Base-by-base conservation (phyloP, 2,888 invertebrate genomes). In the Smittia aterrima region DNA sequence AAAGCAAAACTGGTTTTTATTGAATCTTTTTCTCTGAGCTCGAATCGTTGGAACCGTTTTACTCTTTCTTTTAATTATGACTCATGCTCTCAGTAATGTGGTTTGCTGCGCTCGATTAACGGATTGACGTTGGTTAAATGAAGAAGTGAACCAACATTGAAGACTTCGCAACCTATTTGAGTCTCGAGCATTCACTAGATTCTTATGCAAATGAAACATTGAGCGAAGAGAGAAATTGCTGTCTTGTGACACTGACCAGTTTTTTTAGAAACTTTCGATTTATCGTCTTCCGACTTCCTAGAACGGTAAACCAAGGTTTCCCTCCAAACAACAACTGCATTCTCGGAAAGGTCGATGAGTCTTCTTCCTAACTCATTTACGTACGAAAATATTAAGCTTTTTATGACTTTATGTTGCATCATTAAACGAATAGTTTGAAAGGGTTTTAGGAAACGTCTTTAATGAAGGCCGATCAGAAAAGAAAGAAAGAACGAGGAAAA, bases 391-490 rank as follows among this genome's bases (percentile, higher is more conserved):
- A 20, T 18, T 58, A 6, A 9, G 18, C 25, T 70, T 70, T 70
- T 70, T 54, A 70, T 70, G 70, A 70, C 53, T 70, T 67, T 64
- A 47, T 70, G 41, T 70, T 54, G 41, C 70, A 70, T 54, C 70
- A 70, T 54, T 70, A 70, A 68, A 68, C 22, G 13, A 47, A 47
- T 13, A 3, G 58, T 53, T 53, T 53, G 53, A 53, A 53, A 58
- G 47, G 2, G 47, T n/a, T 47, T n/a, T 6, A n/a, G 22, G 58
- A 22, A 58, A 58, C 18, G 18, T 7, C 9, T 58, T 47, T 47
- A 47, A 47, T 47, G 47, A 47, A 16, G 3, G 3, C 47, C 13
- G n/a, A n/a, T n/a, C n/a, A 47, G 3, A 16, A 47, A 9, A 9
- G 4, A 47, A 47, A n/a, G 47, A 7, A 9, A 9, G 4, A 38